phyloP scores from a whole-genome alignment of 2,888 invertebrate species.

The Itoplectis maculator region DNA sequence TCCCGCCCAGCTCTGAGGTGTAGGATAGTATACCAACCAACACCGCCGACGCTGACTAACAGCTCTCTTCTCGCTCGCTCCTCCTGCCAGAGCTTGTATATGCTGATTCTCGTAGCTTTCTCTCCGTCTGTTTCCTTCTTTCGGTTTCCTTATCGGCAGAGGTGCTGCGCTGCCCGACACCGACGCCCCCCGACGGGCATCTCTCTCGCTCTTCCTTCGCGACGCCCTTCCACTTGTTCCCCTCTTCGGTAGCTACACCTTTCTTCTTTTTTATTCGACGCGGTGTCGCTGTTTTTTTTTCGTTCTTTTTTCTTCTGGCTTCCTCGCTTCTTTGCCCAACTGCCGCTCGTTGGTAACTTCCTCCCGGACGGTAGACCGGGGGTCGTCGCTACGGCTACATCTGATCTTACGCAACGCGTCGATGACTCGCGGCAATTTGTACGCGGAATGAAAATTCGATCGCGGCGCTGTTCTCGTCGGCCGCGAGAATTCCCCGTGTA shows the following conservation, averaged over 20 bases:
- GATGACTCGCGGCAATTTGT: slow-evolving; percentile 56
- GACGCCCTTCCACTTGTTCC: slow-evolving; percentile 26
- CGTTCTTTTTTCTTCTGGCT: slow-evolving; percentile 22
- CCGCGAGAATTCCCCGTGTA: too few relatives aligned
- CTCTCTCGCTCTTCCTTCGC: slow-evolving; percentile 41
- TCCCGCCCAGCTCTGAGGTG: too few relatives aligned
- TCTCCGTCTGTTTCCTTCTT: slow-evolving; percentile 62
- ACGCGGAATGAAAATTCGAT: not conserved
- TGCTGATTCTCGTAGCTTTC: slow-evolving; percentile 35
- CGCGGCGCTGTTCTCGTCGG: slow-evolving; percentile 32
- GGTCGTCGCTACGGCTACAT: not conserved
- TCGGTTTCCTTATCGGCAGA: slow-evolving; percentile 1
- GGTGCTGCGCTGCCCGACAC: slow-evolving; percentile 28
- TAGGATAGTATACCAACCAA: slow-evolving; percentile 48
- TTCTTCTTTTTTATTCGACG: slow-evolving; percentile 31
- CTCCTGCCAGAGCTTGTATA: slow-evolving; percentile 2
- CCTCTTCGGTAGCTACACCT: not conserved
- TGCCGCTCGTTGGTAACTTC: slow-evolving; percentile 58
- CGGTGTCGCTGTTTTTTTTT: slow-evolving; percentile 21
- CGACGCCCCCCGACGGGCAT: slow-evolving; percentile 29
- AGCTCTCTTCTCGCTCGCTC: slow-evolving; percentile 18
- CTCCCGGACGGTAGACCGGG: slow-evolving; percentile 18
- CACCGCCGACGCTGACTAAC: not conserved
- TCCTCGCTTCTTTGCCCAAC: slow-evolving; percentile 41
- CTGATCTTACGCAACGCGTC: slow-evolving; percentile 67